Percentiles rank a stretch among this genome's conserved stretches.
These are phyloP conservation scores for Tangara arthus DNA, from an alignment of 2,797 vertebrate genomes.

Conservation along the genomic window DNA sequence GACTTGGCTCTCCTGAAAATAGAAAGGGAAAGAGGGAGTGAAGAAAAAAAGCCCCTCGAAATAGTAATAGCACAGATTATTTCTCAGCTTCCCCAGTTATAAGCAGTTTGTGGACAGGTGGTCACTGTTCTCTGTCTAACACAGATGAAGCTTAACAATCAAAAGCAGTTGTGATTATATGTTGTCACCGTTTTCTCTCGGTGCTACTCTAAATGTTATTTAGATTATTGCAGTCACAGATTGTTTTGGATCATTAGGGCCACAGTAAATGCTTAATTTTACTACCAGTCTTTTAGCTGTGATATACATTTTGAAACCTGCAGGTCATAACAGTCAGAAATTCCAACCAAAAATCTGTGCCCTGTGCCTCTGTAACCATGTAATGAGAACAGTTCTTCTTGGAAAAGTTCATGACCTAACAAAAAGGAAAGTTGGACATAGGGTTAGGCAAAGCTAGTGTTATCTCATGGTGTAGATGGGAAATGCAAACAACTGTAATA, in stretches of 20 bases:
- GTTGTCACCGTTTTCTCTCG: neutral
- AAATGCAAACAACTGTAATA: neutral
- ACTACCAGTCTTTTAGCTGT: neutral
- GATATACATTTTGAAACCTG: neutral
- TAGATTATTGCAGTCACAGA: neutral
- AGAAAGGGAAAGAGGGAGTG: neutral
- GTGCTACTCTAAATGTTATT: neutral
- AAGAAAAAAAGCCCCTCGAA: neutral
- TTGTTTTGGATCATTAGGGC: neutral
- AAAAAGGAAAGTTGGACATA: neutral
- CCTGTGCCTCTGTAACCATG: neutral
- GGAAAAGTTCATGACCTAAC: neutral
- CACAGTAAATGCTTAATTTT: neutral
- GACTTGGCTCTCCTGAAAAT: slow-evolving; percentile 18
- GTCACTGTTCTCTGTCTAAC: neutral
- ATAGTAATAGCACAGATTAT: neutral
- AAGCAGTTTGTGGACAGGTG: neutral
- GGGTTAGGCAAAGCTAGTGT: neutral
- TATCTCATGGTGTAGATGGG: neutral
- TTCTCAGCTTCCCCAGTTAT: neutral
- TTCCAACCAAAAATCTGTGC: neutral
- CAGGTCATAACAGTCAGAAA: neutral
- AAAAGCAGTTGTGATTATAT: neutral
- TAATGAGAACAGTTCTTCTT: neutral
- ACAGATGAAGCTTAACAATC: neutral